Percentiles rank a stretch among this genome's conserved stretches.
phyloP scores from a whole-genome alignment of 2,888 invertebrate species.

The Drosophila borealis region DNA sequence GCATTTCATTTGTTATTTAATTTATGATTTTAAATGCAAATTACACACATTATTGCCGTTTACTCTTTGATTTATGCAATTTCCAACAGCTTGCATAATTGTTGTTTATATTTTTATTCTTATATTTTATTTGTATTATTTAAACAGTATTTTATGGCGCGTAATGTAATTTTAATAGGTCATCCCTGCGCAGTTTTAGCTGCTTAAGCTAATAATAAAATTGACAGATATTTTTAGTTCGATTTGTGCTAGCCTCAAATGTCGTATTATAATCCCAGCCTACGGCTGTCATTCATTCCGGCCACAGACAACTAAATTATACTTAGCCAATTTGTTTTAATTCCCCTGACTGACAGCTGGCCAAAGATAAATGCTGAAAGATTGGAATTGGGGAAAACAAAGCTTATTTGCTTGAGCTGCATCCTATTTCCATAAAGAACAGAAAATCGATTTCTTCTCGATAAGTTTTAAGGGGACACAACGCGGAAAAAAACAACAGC shows the following conservation, averaged over 20 bases:
- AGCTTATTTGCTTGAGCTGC: constrained; percentile 10
- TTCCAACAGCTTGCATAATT: constrained; percentile 33
- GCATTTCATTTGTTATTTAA: constrained; percentile 51
- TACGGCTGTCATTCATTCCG: constrained; percentile 27
- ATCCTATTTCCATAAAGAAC: not conserved
- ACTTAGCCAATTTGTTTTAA: constrained; percentile 34
- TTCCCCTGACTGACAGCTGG: constrained; percentile 42
- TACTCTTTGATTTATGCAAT: constrained; percentile 60
- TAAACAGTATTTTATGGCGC: constrained; percentile 56
- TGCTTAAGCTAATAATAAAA: constrained; percentile 33
- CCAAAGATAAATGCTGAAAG: constrained; percentile 10
- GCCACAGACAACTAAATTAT: constrained; percentile 28
- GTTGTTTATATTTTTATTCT: constrained; percentile 30
- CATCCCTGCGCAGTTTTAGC: constrained; percentile 32
- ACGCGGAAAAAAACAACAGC: not conserved
- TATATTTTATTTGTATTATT: constrained; percentile 39
- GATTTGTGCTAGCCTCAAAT: constrained; percentile 10
- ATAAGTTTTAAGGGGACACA: not conserved
- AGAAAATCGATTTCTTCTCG: constrained; percentile 12
- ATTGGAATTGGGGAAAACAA: constrained; percentile 5
- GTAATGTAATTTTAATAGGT: constrained; percentile 49
- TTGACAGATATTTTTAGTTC: constrained; percentile 1
- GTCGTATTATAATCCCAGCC: constrained; percentile 4
- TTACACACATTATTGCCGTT: constrained; percentile 66
- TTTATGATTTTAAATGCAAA: constrained; percentile 61